Conservation (phyloP, 2,888 invertebrate genomes). For the Thecocarcelia acutangulata region DNA sequence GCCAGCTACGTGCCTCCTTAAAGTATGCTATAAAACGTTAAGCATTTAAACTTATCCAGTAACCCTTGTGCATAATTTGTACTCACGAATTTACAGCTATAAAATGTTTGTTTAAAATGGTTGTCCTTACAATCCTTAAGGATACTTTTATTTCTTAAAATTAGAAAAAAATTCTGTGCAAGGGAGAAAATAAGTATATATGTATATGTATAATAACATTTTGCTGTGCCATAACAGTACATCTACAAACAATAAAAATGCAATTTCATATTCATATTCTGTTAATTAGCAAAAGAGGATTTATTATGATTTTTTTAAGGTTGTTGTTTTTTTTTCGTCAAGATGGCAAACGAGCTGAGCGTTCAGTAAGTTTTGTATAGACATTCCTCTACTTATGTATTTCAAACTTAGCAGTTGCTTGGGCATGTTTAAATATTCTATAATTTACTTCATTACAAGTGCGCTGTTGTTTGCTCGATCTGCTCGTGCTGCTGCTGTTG, state of each 20-base stretch:
- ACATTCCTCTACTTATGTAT: conserved; percentile 43
- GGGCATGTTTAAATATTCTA: conserved; percentile 4
- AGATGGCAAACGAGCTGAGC: conserved; percentile 37
- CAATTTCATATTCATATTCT: conserved; percentile 63
- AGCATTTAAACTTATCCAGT: conserved; percentile 17
- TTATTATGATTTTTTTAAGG: conserved; percentile 6
- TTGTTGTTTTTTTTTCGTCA: conserved; percentile 1
- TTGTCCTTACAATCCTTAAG: conserved; percentile 50
- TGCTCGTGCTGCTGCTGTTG: conserved; percentile 52
- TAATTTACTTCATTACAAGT: conserved; percentile 41
- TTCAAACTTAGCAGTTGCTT: background rate
- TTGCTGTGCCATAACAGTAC: conserved; percentile 37
- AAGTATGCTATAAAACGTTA: conserved; percentile 35
- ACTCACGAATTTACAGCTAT: conserved; percentile 9
- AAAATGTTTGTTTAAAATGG: conserved; percentile 42
- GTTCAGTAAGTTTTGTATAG: conserved; percentile 14
- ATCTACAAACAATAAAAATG: conserved; percentile 50
- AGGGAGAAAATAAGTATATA: background rate
- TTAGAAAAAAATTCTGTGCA: conserved; percentile 8
- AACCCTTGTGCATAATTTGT: conserved; percentile 45
- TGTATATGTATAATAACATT: conserved; percentile 18
- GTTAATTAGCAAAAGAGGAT: conserved; percentile 61
- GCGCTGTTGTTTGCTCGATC: conserved; percentile 31
- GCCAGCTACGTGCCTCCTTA: conserved; percentile 45
- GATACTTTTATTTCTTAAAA: conserved; percentile 42